Conservation (phyloP, 2,113 vertebrate species). For the Sinocyclocheilus anshuiensis region DNA sequence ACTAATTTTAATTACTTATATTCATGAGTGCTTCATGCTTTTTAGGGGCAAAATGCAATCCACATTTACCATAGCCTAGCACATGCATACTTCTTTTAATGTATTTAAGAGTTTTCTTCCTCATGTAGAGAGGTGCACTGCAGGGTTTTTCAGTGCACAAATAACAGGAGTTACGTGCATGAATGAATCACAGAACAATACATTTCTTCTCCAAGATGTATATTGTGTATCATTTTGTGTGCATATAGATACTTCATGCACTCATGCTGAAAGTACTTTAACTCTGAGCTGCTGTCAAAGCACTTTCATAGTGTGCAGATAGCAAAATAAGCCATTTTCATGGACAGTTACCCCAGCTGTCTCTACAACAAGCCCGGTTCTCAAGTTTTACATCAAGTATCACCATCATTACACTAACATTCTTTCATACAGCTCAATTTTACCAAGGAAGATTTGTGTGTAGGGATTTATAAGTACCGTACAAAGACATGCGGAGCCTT, state of each 20-base stretch:
- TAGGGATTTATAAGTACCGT: background rate
- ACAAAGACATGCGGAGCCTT: background rate
- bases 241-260: background rate
- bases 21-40: background rate
- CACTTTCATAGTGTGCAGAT: conserved; percentile 37
- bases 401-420: conserved; percentile 18
- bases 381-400: conserved; percentile 18
- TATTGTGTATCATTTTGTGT: conserved; percentile 14
- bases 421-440: background rate
- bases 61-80: background rate
- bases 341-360: conserved; percentile 34
- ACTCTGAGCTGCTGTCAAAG: conserved; percentile 44
- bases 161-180: conserved; percentile 3
- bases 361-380: conserved; percentile 24
- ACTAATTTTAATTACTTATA: background rate
- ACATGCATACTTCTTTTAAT: background rate
- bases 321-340: conserved; percentile 54
- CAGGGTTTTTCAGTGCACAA: background rate
- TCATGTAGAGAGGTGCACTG: background rate
- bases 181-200: conserved; percentile 14
- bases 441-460: background rate
- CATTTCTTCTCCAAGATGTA: background rate
- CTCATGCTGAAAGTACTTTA: conserved; percentile 28
- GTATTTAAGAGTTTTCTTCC: background rate
- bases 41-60: background rate